These are phyloP conservation scores for Drosophila nikananu DNA, from an alignment of 1,140 invertebrate genomes.

Conservation along the genomic window DNA sequence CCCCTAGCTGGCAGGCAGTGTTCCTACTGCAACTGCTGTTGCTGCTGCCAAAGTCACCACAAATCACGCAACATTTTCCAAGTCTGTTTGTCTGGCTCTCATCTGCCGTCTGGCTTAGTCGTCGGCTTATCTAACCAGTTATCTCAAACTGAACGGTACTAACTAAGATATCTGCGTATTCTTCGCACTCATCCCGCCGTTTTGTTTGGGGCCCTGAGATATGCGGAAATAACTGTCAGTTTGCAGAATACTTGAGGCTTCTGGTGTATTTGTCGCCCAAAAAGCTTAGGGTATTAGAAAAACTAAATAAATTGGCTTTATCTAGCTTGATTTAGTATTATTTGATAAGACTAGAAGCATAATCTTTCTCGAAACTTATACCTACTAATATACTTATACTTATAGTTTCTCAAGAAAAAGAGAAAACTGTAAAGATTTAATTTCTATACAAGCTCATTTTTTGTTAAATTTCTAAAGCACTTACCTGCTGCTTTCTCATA, in stretches of 20 bases:
- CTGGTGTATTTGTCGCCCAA: conserved; percentile 2
- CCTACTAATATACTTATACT: too few relatives aligned
- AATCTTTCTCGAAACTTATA: too few relatives aligned
- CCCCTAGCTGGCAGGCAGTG: conserved; percentile 13
- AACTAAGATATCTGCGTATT: conserved; percentile 35
- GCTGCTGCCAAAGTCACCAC: conserved; percentile 43
- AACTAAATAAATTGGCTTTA: background rate
- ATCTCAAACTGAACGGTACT: conserved; percentile 52
- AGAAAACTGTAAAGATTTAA: background rate
- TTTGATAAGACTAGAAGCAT: background rate
- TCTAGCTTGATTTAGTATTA: background rate
- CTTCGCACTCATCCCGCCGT: conserved; percentile 6
- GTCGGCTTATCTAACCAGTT: conserved; percentile 52
- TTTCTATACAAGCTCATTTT: too few relatives aligned
- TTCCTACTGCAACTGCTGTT: conserved; percentile 10
- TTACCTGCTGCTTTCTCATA: background rate
- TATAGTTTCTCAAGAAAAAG: background rate
- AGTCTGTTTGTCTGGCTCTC: conserved; percentile 46
- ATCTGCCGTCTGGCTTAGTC: conserved; percentile 29
- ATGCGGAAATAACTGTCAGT: conserved; percentile 8
- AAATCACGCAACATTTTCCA: conserved; percentile 54
- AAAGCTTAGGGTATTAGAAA: background rate
- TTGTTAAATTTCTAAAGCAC: background rate
- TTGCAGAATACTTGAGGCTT: conserved; percentile 2
- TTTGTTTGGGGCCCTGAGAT: conserved; percentile 26